Evolutionary conservation across 2,888 invertebrate species (phyloP).

Genomic region (Tolmerus cingulatus): DNA sequence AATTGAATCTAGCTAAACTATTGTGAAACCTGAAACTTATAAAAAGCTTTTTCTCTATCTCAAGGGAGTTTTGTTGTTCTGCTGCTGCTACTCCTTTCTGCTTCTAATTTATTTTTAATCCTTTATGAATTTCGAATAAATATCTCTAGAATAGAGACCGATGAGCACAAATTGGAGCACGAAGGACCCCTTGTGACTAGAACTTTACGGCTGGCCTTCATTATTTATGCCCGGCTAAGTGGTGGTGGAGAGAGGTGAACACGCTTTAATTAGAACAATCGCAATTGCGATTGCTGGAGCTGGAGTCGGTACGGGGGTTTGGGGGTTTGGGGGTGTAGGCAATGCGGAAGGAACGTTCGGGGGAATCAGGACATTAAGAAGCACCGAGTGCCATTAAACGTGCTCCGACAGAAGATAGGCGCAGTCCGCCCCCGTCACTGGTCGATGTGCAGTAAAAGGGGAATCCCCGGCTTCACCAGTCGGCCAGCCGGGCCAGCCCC

Average conservation of each 20-base stretch:
- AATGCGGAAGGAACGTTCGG: not conserved
- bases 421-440: not conserved
- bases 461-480: not conserved
- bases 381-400: not conserved
- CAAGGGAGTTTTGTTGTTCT: not conserved
- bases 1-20: too few relatives aligned
- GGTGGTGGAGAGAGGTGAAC: conserved; percentile 4
- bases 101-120: not conserved
- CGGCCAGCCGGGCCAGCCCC: not conserved
- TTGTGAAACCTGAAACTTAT: not conserved
- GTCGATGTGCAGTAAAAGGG: conserved; percentile 20
- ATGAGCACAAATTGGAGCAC: conserved; percentile 8
- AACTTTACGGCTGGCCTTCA: not conserved
- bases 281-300: not conserved
- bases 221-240: conserved; percentile 14
- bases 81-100: too few relatives aligned
- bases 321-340: not conserved
- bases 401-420: not conserved
- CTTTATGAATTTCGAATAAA: not conserved
- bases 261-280: conserved; percentile 38
- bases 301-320: not conserved
- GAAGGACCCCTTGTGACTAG: not conserved
- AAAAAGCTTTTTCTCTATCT: too few relatives aligned
- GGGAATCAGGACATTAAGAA: conserved; percentile 30
- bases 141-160: not conserved